Conservation (phyloP, 2,888 invertebrate species). For the Oeneis ivallda region DNA sequence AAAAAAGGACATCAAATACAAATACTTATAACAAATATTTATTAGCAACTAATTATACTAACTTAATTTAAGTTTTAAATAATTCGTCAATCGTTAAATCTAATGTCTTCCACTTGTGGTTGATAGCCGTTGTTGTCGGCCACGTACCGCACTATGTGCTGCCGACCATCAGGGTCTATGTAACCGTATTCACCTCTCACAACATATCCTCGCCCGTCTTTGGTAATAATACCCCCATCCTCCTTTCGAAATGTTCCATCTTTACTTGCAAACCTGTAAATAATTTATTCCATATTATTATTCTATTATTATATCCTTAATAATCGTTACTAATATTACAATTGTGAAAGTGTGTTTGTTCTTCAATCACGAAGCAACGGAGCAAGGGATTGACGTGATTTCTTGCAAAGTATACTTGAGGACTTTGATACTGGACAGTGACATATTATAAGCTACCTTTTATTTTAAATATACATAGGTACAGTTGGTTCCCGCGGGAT, state of each 20-base stretch:
- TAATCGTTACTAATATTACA: too few species aligned
- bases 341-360: too few species aligned
- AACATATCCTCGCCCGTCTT: conserved; percentile 48
- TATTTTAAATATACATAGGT: too few species aligned
- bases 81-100: conserved; percentile 70
- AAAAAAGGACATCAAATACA: too few species aligned
- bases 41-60: conserved; percentile 2
- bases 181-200: conserved; percentile 79
- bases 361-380: too few species aligned
- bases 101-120: conserved; percentile 53
- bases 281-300: conserved; percentile 1
- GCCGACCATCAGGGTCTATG: conserved; percentile 72
- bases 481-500: too few species aligned
- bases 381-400: too few species aligned
- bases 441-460: too few species aligned
- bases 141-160: conserved; percentile 70
- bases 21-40: neutral
- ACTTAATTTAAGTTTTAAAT: conserved; percentile 53
- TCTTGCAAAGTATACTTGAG: too few species aligned
- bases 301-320: too few species aligned
- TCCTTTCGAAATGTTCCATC: conserved; percentile 79
- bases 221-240: conserved; percentile 62
- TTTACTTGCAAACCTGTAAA: conserved; percentile 68
- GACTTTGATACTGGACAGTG: too few species aligned
- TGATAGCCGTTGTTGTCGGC: conserved; percentile 83